Conservation (phyloP, 64 coral and sea anemone genomes). For the Montipora foliosa region DNA sequence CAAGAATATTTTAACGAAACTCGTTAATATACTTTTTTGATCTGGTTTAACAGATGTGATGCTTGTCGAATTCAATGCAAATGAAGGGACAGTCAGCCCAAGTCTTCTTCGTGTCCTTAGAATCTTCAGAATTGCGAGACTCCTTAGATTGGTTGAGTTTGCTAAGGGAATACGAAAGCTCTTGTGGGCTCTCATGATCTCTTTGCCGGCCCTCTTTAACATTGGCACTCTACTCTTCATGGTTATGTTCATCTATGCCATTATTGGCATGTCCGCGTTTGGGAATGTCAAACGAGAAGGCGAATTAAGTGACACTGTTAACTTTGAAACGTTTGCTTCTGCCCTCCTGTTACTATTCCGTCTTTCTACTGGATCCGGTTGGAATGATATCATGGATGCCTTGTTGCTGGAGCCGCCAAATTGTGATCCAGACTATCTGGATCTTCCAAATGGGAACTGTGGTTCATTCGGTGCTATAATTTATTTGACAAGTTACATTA, state of each 20-base stretch:
- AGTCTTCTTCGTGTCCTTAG: slow-evolving; percentile 89
- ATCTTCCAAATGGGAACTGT: slow-evolving; percentile 76
- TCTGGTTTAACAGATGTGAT: slow-evolving; percentile 65
- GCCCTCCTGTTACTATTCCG: slow-evolving; percentile 87
- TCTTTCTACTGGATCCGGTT: slow-evolving; percentile 81
- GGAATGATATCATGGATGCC: slow-evolving; percentile 88
- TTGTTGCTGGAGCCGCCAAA: slow-evolving; percentile 85
- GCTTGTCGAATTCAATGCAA: slow-evolving; percentile 78
- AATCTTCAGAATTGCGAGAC: slow-evolving; percentile 87
- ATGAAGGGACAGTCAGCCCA: slow-evolving; percentile 72
- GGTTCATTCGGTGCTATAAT: slow-evolving; percentile 71
- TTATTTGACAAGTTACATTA: slow-evolving; percentile 80
- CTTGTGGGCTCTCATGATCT: slow-evolving; percentile 87
- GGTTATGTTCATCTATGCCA: slow-evolving; percentile 87
- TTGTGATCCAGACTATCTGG: slow-evolving; percentile 70
- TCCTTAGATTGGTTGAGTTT: slow-evolving; percentile 91
- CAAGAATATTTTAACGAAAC: too few species aligned
- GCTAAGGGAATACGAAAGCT: slow-evolving; percentile 90
- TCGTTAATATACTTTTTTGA: background rate
- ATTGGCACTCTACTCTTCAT: slow-evolving; percentile 87
- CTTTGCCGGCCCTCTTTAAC: slow-evolving; percentile 88
- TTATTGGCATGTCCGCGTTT: slow-evolving; percentile 94
- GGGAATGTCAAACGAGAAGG: slow-evolving; percentile 78
- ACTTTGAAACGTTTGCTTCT: slow-evolving; percentile 83
- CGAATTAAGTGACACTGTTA: slow-evolving; percentile 74